Conservation (phyloP, 2,797 vertebrate species). For the Cuculus canorus region DNA sequence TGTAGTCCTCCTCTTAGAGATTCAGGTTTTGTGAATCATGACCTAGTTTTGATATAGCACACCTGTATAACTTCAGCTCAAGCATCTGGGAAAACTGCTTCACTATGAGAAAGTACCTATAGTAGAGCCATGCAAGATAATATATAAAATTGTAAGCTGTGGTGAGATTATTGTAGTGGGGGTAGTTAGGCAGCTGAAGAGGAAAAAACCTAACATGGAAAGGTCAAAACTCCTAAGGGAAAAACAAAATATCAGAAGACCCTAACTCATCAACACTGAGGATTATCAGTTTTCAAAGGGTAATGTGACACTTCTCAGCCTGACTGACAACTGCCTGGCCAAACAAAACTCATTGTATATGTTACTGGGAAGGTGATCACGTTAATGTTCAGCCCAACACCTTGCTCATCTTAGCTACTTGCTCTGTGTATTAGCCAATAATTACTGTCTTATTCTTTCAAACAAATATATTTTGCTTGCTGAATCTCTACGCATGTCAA, state of each 20-base stretch:
- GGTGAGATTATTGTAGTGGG: too few relatives aligned
- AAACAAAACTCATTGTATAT: background rate
- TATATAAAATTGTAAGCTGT: too few relatives aligned
- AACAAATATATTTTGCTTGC: accelerated
- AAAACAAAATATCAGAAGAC: background rate
- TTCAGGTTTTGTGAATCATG: too few relatives aligned
- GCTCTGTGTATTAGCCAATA: background rate
- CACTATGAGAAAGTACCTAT: too few relatives aligned
- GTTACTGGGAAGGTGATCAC: background rate
- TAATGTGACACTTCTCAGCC: background rate
- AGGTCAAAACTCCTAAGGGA: too few relatives aligned
- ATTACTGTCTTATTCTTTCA: background rate
- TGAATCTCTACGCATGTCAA: background rate
- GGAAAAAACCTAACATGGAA: too few relatives aligned
- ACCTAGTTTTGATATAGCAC: too few relatives aligned
- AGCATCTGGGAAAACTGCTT: too few relatives aligned
- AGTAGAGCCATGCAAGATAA: too few relatives aligned
- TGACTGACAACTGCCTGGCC: background rate
- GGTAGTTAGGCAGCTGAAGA: too few relatives aligned
- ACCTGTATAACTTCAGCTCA: too few relatives aligned
- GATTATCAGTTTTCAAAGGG: background rate
- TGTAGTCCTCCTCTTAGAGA: too few relatives aligned
- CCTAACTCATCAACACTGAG: background rate
- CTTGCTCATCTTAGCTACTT: background rate
- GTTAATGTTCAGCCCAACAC: background rate